These are phyloP conservation scores for Falco peregrinus DNA, from an alignment of 2,797 vertebrate species.

Conservation along the genomic window DNA sequence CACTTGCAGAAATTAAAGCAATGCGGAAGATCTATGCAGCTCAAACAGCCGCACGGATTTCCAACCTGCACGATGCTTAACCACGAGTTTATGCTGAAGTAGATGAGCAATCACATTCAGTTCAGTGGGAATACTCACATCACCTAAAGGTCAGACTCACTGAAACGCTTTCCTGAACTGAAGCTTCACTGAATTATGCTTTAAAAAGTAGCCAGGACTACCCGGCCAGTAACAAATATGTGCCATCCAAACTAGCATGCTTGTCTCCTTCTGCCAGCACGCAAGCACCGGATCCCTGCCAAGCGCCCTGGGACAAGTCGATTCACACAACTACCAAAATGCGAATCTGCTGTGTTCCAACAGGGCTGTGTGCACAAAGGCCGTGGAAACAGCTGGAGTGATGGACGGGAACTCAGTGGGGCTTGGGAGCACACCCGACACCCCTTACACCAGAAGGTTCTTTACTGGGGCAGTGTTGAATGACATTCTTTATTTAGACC, in stretches of 20 bases:
- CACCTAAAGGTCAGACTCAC: neutral
- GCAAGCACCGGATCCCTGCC: neutral
- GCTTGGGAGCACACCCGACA: neutral
- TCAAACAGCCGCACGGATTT: accelerated
- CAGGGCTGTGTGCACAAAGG: neutral
- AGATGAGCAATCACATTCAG: accelerated
- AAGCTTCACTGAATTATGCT: neutral
- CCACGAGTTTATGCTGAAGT: accelerated
- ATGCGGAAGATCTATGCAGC: accelerated
- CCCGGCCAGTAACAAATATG: accelerated
- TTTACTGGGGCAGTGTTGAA: neutral
- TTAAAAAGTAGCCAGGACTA: neutral
- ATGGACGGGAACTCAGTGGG: neutral
- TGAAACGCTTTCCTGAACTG: neutral
- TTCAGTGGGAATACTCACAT: accelerated
- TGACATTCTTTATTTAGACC: neutral
- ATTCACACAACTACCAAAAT: neutral
- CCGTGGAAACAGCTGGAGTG: neutral
- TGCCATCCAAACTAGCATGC: accelerated
- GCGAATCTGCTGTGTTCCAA: neutral
- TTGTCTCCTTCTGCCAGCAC: neutral
- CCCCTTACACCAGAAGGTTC: neutral
- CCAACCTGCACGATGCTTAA: neutral
- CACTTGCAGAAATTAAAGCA: accelerated
- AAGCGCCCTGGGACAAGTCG: neutral